These are phyloP conservation scores for Adineta ricciae DNA, from an alignment of 2,888 invertebrate genomes.

Conservation along the genomic window DNA sequence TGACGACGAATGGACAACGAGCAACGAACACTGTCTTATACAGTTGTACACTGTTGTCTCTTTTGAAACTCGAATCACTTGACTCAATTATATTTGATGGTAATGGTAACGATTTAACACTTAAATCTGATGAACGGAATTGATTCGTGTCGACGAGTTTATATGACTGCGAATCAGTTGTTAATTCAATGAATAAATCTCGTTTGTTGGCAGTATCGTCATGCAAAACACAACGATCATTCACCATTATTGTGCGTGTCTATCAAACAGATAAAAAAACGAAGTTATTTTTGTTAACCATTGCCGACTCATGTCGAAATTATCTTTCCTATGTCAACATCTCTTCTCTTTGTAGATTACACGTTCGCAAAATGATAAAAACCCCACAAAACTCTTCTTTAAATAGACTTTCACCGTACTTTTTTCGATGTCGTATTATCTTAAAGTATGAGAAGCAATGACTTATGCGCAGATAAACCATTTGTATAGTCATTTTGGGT, in stretches of 20 bases:
- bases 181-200: background rate
- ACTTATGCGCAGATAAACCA: no score
- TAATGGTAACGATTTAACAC: no score
- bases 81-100: no score
- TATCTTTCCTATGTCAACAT: background rate
- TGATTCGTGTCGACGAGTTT: background rate
- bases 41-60: background rate
- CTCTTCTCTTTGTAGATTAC: background rate
- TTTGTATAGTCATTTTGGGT: no score
- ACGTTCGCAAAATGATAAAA: background rate
- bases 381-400: background rate
- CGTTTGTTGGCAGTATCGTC: background rate
- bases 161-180: background rate
- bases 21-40: background rate
- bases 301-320: background rate
- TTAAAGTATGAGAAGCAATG: no score
- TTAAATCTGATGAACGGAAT: background rate
- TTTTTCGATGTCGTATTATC: no score
- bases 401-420: background rate
- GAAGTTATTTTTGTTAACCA: background rate
- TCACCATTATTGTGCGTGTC: background rate
- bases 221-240: background rate
- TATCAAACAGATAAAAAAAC: background rate
- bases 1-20: background rate
- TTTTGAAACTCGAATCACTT: background rate